Evolutionary conservation across 2,888 invertebrate species (phyloP).

Genomic region (Carpatolechia fugitivella): DNA sequence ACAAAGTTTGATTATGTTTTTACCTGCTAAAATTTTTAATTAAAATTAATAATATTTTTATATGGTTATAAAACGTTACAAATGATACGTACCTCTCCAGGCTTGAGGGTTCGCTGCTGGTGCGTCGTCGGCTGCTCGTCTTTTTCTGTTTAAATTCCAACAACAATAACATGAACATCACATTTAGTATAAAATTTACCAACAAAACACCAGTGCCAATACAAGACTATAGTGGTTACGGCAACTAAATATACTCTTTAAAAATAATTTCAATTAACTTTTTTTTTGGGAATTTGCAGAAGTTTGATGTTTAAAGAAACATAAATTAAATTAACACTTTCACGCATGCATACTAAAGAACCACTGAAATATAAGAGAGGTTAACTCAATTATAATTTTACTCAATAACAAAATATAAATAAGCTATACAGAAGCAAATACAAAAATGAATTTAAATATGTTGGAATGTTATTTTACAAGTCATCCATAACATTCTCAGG

Average conservation of each 20-base stretch:
- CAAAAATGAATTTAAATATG: slow-evolving; percentile 38
- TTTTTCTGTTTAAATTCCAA: slow-evolving; percentile 70
- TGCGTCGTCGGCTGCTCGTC: slow-evolving; percentile 62
- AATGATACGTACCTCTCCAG: slow-evolving; percentile 52
- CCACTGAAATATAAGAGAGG: slow-evolving; percentile 48
- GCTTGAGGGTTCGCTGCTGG: slow-evolving; percentile 58
- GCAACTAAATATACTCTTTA: slow-evolving; percentile 60
- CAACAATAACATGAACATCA: slow-evolving; percentile 40
- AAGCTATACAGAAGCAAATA: slow-evolving; percentile 68
- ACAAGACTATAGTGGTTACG: slow-evolving; percentile 75
- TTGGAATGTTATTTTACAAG: slow-evolving; percentile 47
- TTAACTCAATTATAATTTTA: slow-evolving; percentile 48
- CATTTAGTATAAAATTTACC: slow-evolving; percentile 29
- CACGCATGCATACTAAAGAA: slow-evolving; percentile 69
- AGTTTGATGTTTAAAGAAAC: slow-evolving; percentile 13
- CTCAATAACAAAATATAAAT: slow-evolving; percentile 44
- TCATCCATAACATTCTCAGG: slow-evolving; percentile 74
- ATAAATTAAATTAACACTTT: slow-evolving; percentile 44
- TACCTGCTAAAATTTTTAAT: too few relatives aligned
- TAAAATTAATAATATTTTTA: too few relatives aligned
- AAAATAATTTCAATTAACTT: slow-evolving; percentile 41
- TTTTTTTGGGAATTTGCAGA: slow-evolving; percentile 27
- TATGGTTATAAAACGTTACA: too few relatives aligned
- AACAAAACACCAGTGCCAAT: slow-evolving; percentile 76
- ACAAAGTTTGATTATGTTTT: too few relatives aligned